Conservation (phyloP, 2,888 invertebrate genomes). For the Cactoblastis cactorum region DNA sequence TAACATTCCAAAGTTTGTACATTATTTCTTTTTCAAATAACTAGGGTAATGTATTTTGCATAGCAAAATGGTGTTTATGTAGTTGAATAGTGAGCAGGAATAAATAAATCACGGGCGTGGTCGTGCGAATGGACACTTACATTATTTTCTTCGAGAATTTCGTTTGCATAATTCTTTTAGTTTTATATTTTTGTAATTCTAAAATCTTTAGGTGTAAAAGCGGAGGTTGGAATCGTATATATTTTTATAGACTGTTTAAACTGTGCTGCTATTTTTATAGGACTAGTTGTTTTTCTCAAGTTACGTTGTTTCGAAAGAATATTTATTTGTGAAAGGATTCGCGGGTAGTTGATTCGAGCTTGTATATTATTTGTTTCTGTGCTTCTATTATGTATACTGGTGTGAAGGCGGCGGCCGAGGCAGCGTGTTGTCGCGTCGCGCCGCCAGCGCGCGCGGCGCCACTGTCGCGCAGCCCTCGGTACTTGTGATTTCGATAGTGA, state of each 20-base stretch:
- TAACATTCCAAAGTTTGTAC: slow-evolving; percentile 73
- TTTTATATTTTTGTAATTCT: slow-evolving; percentile 64
- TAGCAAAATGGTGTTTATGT: slow-evolving; percentile 73
- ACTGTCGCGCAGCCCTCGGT: slow-evolving; percentile 24
- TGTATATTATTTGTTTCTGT: slow-evolving; percentile 35
- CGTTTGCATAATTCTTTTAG: slow-evolving; percentile 39
- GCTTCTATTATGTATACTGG: slow-evolving; percentile 37
- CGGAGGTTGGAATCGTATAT: slow-evolving; percentile 69
- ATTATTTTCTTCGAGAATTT: slow-evolving; percentile 41
- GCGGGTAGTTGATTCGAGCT: slow-evolving; percentile 24
- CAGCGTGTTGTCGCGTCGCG: slow-evolving; percentile 2
- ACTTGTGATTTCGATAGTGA: slow-evolving; percentile 67
- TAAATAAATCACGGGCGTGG: slow-evolving; percentile 43
- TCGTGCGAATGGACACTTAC: slow-evolving; percentile 45
- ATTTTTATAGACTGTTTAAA: slow-evolving; percentile 75
- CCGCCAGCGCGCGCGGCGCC: slow-evolving; percentile 1
- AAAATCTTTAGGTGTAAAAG: slow-evolving; percentile 68
- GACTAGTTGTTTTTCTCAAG: slow-evolving; percentile 53
- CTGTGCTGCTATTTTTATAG: slow-evolving; percentile 78
- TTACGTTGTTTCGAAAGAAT: slow-evolving; percentile 52
- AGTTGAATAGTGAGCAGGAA: slow-evolving; percentile 53
- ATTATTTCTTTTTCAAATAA: slow-evolving; percentile 55
- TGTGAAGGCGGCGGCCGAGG: slow-evolving; percentile 19
- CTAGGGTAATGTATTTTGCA: slow-evolving; percentile 74
- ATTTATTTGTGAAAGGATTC: slow-evolving; percentile 41